Evolutionary conservation across 2,888 invertebrate genomes (phyloP), one percentile per base, ranked within the genome.

Genomic region (Acrobeloides nanus): DNA sequence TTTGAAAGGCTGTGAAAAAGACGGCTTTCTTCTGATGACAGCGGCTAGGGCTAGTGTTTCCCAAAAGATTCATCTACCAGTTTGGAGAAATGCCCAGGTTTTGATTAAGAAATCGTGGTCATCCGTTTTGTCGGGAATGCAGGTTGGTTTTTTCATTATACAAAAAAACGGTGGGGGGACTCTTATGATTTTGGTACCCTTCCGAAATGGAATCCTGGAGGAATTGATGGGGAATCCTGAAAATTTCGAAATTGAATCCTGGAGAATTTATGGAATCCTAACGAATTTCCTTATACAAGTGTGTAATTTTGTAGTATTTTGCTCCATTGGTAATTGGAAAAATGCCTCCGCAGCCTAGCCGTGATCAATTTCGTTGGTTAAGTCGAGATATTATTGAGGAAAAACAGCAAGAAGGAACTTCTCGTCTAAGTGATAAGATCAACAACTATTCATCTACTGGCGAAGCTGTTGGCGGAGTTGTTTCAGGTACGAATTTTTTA

Each of bases 101-200:
- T 85, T 89, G n/a, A 83, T 86, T 25, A 95, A 95, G 77, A 85
- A 86, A 0, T 89, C 93, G 0, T 95, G 95, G 92, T 84, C 86
- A 55, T 93, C 93, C 18, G 84, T 86, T 43, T 79, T 97, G 10
- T 87, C 88, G 72, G 90, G 93, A 76, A 90, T 97, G 89, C 95
- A 95, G 81, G 77, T 77, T n/a, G n/a, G n/a, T n/a, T n/a, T n/a
- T n/a, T n/a, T n/a, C n/a, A n/a, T n/a, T n/a, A n/a, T n/a, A n/a
- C n/a, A n/a, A n/a, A n/a, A n/a, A n/a, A n/a, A n/a, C n/a, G n/a
- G n/a, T n/a, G n/a, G n/a, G n/a, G n/a, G n/a, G n/a, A n/a, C n/a
- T n/a, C n/a, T n/a, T n/a, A 41, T 33, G 20, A 1, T 24, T 26
- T 23, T 43, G 17, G 18, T 18, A 10, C 3, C 18, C 20, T 3